Evolutionary conservation across 2,888 invertebrate species (phyloP).

Genomic region (Ctena decussata): DNA sequence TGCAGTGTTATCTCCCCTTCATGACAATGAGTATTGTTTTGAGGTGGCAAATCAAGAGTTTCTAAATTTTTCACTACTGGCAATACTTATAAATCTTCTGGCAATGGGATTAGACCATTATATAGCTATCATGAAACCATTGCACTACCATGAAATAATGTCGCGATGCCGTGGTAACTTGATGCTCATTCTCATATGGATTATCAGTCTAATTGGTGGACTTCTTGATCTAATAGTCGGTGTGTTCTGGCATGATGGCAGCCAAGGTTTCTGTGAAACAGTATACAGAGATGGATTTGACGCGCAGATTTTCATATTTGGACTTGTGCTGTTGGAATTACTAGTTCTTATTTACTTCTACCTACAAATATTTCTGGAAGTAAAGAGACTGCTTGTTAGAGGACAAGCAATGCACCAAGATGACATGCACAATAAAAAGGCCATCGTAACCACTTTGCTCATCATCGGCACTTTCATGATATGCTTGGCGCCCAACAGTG

Average conservation of each 20-base stretch:
- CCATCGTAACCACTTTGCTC: slow-evolving; percentile 77
- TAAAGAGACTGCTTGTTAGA: slow-evolving; percentile 53
- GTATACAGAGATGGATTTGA: slow-evolving; percentile 73
- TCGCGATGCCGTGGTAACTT: slow-evolving; percentile 64
- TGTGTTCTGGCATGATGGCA: not conserved
- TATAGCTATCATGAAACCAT: slow-evolving; percentile 75
- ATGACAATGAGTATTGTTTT: slow-evolving; percentile 52
- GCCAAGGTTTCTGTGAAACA: slow-evolving; percentile 66
- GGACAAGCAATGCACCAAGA: slow-evolving; percentile 58
- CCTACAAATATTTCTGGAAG: slow-evolving; percentile 72
- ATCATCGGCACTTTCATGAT: slow-evolving; percentile 79
- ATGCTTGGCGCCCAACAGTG: slow-evolving; percentile 78
- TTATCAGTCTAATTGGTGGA: slow-evolving; percentile 68
- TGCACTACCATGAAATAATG: slow-evolving; percentile 71
- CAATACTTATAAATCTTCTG: slow-evolving; percentile 75
- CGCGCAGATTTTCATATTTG: slow-evolving; percentile 74
- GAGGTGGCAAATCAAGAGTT: slow-evolving; percentile 70
- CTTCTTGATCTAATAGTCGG: slow-evolving; percentile 63
- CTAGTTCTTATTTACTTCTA: slow-evolving; percentile 77
- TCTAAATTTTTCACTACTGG: slow-evolving; percentile 72
- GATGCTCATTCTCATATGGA: slow-evolving; percentile 75
- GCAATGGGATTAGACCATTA: slow-evolving; percentile 80
- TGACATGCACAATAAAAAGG: slow-evolving; percentile 72
- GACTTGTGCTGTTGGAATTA: slow-evolving; percentile 73
- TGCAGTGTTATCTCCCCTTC: not conserved